Evolutionary conservation across 2,888 invertebrate genomes (phyloP).

Genomic region (Malthinus seriepunctatus): DNA sequence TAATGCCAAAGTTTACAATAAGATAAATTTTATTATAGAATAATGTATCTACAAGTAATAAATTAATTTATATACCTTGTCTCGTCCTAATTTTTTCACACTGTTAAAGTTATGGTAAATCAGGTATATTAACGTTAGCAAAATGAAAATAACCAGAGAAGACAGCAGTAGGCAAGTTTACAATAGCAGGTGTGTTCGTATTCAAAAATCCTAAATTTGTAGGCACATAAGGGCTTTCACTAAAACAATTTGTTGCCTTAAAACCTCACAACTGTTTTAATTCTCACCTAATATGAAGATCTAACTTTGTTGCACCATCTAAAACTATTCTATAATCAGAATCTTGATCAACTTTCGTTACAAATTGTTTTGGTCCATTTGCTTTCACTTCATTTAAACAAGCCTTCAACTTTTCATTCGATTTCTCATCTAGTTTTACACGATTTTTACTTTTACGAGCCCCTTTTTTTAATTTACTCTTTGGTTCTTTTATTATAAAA

Average conservation of each 20-base stretch:
- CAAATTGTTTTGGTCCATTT: constrained; percentile 1
- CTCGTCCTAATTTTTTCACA: no score
- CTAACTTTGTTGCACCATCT: constrained; percentile 2
- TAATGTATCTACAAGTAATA: no score
- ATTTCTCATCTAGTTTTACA: background rate
- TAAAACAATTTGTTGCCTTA: constrained; percentile 28
- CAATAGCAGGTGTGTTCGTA: constrained; percentile 34
- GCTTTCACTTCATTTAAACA: background rate
- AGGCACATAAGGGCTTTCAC: constrained; percentile 22
- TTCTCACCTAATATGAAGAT: background rate
- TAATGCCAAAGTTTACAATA: no score
- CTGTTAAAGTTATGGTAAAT: constrained; percentile 7
- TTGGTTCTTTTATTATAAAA: background rate
- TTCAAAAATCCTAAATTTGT: constrained; percentile 27
- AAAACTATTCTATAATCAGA: background rate
- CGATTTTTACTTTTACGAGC: background rate
- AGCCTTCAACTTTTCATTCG: background rate
- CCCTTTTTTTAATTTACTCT: constrained; percentile 2
- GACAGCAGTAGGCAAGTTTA: constrained; percentile 37
- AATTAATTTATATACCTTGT: no score
- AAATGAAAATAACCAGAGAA: constrained; percentile 40
- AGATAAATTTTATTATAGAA: no score
- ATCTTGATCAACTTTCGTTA: constrained; percentile 1
- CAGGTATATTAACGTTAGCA: constrained; percentile 35
- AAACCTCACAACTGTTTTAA: background rate